Conservation (phyloP, 1,140 invertebrate genomes). For the Calycopis cecrops region DNA sequence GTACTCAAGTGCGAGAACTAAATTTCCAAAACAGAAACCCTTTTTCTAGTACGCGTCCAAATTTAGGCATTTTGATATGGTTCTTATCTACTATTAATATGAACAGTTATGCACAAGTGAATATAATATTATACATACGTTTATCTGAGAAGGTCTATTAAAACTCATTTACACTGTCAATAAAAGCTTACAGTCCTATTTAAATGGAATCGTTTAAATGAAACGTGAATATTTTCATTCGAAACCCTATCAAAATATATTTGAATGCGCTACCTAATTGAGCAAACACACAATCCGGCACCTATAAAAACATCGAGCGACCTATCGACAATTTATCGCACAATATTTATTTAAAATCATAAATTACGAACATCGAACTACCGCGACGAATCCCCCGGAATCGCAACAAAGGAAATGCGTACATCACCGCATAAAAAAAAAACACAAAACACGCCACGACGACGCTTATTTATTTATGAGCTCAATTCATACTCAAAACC, state of each 20-base stretch:
- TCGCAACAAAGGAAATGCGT: conserved; percentile 49
- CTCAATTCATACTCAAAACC: conserved; percentile 59
- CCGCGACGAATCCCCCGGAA: conserved; percentile 45
- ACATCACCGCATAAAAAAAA: conserved; percentile 56
- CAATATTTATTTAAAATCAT: conserved; percentile 52
- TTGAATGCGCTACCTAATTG: conserved; percentile 23
- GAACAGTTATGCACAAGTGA: too few species aligned
- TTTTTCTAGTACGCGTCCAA: too few species aligned
- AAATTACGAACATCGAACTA: conserved; percentile 44
- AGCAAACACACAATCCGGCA: conserved; percentile 22
- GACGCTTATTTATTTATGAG: conserved; percentile 71
- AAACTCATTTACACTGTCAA: too few species aligned
- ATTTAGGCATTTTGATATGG: too few species aligned
- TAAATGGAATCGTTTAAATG: too few species aligned
- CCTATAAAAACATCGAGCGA: conserved; percentile 27
- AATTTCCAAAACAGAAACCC: too few species aligned
- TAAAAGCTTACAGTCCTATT: too few species aligned
- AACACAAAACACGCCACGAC: conserved; percentile 56
- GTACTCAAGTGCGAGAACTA: too few species aligned
- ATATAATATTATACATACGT: too few species aligned
- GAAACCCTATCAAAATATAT: conserved; percentile 10
- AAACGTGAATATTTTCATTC: neutral
- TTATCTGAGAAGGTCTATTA: too few species aligned
- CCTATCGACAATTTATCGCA: conserved; percentile 23
- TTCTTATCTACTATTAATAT: too few species aligned